phyloP scores from a whole-genome alignment of 2,888 invertebrate genomes.

The Dusona sp. region DNA sequence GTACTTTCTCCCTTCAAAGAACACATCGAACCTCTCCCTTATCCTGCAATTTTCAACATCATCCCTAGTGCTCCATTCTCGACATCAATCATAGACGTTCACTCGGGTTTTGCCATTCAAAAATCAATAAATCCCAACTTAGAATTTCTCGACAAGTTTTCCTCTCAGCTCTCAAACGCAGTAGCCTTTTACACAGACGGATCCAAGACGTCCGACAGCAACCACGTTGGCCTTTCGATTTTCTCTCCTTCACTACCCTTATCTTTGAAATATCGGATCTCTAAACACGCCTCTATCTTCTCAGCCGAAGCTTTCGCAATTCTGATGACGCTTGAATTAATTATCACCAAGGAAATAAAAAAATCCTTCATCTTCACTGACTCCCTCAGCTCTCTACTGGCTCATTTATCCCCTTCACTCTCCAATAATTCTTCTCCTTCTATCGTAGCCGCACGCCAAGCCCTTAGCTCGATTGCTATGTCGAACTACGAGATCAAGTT shows the following conservation, averaged over 20 bases:
- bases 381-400: neutral
- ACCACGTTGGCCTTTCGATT: neutral
- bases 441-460: neutral
- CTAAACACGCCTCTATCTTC: neutral
- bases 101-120: neutral
- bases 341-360: neutral
- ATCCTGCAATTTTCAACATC: neutral
- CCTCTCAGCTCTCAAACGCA: neutral
- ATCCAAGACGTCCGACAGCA: neutral
- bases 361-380: neutral
- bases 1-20: neutral
- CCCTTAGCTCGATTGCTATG: neutral
- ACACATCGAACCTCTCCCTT: neutral
- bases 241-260: neutral
- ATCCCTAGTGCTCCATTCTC: neutral
- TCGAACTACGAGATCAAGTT: neutral
- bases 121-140: neutral
- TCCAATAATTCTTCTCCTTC: neutral
- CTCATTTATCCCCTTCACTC: neutral
- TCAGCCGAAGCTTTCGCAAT: neutral
- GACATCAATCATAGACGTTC: neutral
- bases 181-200: neutral
- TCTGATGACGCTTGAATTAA: neutral
- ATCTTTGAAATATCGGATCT: neutral
- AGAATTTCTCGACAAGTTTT: neutral